Evolutionary conservation across 2,113 vertebrate species (phyloP), one percentile per base, ranked within the genome.

Genomic region (Gambusia affinis): DNA sequence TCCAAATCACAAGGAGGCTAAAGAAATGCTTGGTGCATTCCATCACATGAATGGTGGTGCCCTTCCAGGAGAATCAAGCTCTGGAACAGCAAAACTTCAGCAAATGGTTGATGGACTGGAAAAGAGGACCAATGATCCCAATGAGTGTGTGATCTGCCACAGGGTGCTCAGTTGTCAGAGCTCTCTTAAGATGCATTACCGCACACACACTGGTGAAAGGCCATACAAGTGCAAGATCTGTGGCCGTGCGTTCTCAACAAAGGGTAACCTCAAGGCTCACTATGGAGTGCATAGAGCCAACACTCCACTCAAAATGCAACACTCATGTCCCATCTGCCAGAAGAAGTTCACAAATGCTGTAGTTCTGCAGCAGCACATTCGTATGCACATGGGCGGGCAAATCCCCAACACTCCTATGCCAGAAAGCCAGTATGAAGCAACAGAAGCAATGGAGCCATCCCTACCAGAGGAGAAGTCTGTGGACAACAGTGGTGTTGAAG

Each of bases 331-430:
- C 1, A 99, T 99, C 83, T 99, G 98, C 88, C 98, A 99, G 92
- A 99, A 98, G 94, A 98, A 99, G 91, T 99, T 98, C 69, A 99
- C 98, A 0, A 99, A 99, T 0, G 98, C 98, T 0, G 97, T 99
- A 63, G 94, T 98, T 67, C 67, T 99, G 60, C 98, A 99, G 94
- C 98, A 99, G 72, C 98, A 99, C 47, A 99, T 99, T 61, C 96
- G 98, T 14, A 99, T 99, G 98, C 98, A 99, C 83, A 98, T 99
- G 97, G 97, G 97, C 0, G 98, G 98, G 1, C 97, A 98, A 87
- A 98, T 99, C 62, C 97, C 97, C 42, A 99, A 99, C 88, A 98
- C 96, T 0, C 97, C 96, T 0, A 54, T 97, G 84, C 93, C 96
- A 0, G 97, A 97, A 35, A 93, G 68, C 22, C 85, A 95, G 70